A percentile compares a stretch with the other conserved stretches of the same genome.
Evolutionary conservation across 2,888 invertebrate species (phyloP).

Genomic region (Parnassius apollo): DNA sequence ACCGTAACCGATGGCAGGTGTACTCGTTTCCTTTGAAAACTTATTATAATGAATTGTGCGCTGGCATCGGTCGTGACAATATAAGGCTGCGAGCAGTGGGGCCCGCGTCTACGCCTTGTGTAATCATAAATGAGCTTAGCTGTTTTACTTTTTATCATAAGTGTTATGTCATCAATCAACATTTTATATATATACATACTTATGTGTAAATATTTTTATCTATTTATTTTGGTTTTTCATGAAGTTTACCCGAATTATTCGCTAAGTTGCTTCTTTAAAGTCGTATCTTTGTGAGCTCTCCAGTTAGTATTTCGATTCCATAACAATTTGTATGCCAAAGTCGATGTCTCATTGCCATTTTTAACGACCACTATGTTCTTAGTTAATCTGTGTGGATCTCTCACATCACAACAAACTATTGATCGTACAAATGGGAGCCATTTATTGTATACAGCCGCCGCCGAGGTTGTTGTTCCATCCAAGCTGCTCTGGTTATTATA

Average conservation of each 20-base stretch:
- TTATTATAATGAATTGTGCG: constrained; percentile 65
- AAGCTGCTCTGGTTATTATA: constrained; percentile 76
- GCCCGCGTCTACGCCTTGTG: constrained; percentile 68
- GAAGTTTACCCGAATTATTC: constrained; percentile 73
- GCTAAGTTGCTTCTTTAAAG: constrained; percentile 46
- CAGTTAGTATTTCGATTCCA: constrained; percentile 39
- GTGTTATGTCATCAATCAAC: constrained; percentile 80
- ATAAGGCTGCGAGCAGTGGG: constrained; percentile 63
- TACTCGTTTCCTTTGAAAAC: constrained; percentile 67
- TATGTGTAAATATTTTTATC: constrained; percentile 77
- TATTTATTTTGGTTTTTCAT: constrained; percentile 72
- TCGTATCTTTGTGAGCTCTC: constrained; percentile 29
- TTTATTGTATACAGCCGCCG: constrained; percentile 55
- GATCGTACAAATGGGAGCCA: constrained; percentile 77
- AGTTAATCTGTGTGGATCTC: constrained; percentile 63
- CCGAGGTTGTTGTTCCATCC: constrained; percentile 57
- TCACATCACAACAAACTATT: constrained; percentile 74
- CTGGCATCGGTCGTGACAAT: constrained; percentile 58
- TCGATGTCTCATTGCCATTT: constrained; percentile 71
- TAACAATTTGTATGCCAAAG: constrained; percentile 76
- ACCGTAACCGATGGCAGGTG: constrained; percentile 78
- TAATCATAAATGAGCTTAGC: constrained; percentile 81
- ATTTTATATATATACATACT: constrained; percentile 70
- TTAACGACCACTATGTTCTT: constrained; percentile 61
- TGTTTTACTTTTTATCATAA: constrained; percentile 79